These are phyloP conservation scores for Thunnus albacares DNA, from an alignment of 2,797 vertebrate species.

Conservation along the genomic window DNA sequence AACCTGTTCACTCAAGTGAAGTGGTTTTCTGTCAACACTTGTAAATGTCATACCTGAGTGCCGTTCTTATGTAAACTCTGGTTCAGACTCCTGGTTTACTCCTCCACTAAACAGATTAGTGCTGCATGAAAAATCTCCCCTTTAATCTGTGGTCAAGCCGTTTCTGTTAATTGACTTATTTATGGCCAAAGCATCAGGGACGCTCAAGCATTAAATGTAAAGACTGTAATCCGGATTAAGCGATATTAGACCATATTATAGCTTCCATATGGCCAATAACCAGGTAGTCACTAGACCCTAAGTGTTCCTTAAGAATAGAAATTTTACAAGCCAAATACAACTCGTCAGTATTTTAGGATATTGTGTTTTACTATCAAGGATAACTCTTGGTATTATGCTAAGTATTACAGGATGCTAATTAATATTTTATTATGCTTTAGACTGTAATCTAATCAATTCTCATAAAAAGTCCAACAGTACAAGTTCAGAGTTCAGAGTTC, in stretches of 20 bases:
- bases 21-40: constrained; percentile 15
- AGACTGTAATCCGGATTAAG: constrained; percentile 39
- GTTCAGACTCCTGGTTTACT: constrained; percentile 2
- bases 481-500: constrained; percentile 26
- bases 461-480: neutral
- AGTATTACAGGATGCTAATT: constrained; percentile 19
- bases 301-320: neutral
- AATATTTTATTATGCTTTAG: constrained; percentile 26
- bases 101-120: constrained; percentile 3
- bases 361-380: neutral
- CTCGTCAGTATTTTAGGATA: constrained; percentile 1
- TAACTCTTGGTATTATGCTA: neutral
- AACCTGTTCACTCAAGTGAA: constrained; percentile 1
- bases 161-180: constrained; percentile 39
- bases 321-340: constrained; percentile 15
- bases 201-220: constrained; percentile 26
- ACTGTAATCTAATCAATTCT: constrained; percentile 23
- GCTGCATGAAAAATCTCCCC: neutral
- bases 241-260: constrained; percentile 41
- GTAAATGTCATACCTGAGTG: constrained; percentile 16
- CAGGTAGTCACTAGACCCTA: constrained; percentile 18
- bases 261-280: constrained; percentile 28
- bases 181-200: constrained; percentile 27
- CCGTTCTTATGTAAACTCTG: neutral
- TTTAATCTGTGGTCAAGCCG: constrained; percentile 20